Conservation (phyloP, 2,888 invertebrate genomes). For the Dendrolimus houi region DNA sequence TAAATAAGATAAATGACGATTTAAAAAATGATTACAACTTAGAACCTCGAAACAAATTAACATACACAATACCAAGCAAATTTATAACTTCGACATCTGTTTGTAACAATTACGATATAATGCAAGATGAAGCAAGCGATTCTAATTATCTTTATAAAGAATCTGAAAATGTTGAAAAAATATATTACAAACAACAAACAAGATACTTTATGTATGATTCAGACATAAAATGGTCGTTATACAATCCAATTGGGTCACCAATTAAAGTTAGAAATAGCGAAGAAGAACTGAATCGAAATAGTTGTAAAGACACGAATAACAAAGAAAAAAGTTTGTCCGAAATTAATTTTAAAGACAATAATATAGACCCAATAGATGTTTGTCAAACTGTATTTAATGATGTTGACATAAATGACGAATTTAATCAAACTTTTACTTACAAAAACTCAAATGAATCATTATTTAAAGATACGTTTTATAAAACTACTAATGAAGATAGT, state of each 20-base stretch:
- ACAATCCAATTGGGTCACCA: background rate
- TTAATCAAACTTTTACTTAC: background rate
- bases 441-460: background rate
- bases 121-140: conserved; percentile 4
- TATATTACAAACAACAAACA: conserved; percentile 1
- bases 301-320: conserved; percentile 9
- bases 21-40: background rate
- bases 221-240: background rate
- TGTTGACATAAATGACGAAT: background rate
- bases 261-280: background rate
- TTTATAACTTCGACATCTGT: background rate
- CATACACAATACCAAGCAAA: conserved; percentile 2
- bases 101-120: background rate
- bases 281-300: conserved; percentile 1
- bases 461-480: background rate
- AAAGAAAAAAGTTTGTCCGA: background rate
- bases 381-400: conserved; percentile 28
- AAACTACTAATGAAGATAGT: background rate
- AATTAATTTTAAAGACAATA: conserved; percentile 2
- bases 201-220: background rate
- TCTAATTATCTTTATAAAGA: no score
- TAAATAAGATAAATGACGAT: conserved; percentile 2
- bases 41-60: conserved; percentile 4
- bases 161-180: conserved; percentile 5
- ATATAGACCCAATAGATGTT: conserved; percentile 27